Evolutionary conservation across 2,113 vertebrate genomes (phyloP), one percentile per base, ranked within the genome.

Genomic region (Cromileptes altivelis): DNA sequence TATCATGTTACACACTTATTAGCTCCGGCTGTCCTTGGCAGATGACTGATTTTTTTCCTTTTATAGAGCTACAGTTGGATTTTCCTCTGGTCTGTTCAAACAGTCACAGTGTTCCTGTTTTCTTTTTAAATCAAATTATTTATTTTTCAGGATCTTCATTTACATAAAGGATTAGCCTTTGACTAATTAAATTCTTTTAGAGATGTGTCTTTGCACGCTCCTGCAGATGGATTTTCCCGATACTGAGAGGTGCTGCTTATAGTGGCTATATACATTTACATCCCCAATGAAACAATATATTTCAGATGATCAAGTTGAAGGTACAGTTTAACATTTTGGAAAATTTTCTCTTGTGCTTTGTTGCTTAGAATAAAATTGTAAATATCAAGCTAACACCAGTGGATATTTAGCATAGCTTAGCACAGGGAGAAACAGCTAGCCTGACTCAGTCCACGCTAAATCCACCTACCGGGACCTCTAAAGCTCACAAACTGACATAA

Each of bases 1-100:
- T 88, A 93, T 94, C 88, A 90, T 90, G 91, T 93, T 92, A 92
- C 91, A 93, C 92, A 92, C 86, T 94, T 94, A 94, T 94, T 93
- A 93, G 91, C 90, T 85, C 57, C 27, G 85, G 91, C 85, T 91
- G 90, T 93, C 88, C 88, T 92, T 92, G 93, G 86, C 92, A 88
- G 89, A 90, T 90, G 90, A 93, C 82, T 80, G 89, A 92, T 91
- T 89, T 64, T 86, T 45, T 73, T 87, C 42, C 87, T 81, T 92
- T 89, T 69, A 72, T 78, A n/a, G 82, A 85, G 87, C 85, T 75
- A 85, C 82, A 78, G 73, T 88, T 73, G 82, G 87, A 87, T 90
- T 89, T 89, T 91, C 83, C 67, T 85, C 79, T 85, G 80, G 84
- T 88, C 81, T 91, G 58, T 72, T 86, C 65, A 87, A 81, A 89